A percentile compares a stretch with the other conserved stretches of the same genome.
Evolutionary conservation across 2,113 vertebrate species (phyloP).

Genomic region (mouse (Mus musculus)): GRCm39 chr13:109102501-109103000

Average conservation of each 20-base stretch:
- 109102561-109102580: not conserved
- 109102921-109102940: not conserved
- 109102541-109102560: not conserved
- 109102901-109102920: not conserved
- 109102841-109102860: not conserved
- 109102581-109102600: not conserved
- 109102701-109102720: not conserved
- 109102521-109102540: not conserved
- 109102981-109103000: not conserved
- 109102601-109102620: not conserved
- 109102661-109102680: not conserved
- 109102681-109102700: not conserved
- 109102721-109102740: no score
- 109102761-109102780: not conserved
- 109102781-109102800: not conserved
- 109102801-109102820: not conserved
- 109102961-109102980: not conserved
- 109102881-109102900: not conserved
- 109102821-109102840: not conserved
- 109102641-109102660: not conserved
- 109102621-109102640: not conserved
- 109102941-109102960: not conserved
- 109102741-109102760: not conserved
- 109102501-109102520: not conserved
- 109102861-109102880: not conserved